A percentile compares a stretch with the other conserved stretches of the same genome.
phyloP scores from a whole-genome alignment of 2,888 invertebrate species.

The Camptogramma bilineatum region DNA sequence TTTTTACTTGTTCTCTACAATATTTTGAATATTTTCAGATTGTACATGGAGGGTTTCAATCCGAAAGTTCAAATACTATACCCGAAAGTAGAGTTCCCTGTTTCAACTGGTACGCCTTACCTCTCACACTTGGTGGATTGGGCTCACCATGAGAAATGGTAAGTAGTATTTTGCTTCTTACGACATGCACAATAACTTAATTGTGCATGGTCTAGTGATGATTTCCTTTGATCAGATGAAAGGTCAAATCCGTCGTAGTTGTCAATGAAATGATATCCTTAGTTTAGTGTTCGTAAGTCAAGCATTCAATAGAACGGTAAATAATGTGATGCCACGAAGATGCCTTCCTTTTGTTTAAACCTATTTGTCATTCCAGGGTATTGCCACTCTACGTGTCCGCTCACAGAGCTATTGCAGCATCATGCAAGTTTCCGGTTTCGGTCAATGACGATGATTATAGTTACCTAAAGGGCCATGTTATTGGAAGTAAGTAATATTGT shows the following conservation, averaged over 20 bases:
- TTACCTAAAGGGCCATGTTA: conserved; percentile 89
- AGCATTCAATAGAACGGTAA: too few species aligned
- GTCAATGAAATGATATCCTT: too few species aligned
- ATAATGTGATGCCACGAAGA: too few species aligned
- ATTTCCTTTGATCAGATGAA: neutral
- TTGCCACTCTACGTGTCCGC: conserved; percentile 27
- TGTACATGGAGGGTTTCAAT: conserved; percentile 90
- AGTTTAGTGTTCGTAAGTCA: too few species aligned
- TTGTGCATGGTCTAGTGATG: too few species aligned
- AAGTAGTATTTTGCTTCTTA: too few species aligned
- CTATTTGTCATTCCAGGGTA: conserved; percentile 5
- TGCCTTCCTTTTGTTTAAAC: neutral
- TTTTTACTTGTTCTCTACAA: neutral
- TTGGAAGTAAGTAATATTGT: conserved; percentile 87
- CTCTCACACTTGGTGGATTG: conserved; percentile 92
- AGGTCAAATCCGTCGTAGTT: too few species aligned
- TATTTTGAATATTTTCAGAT: conserved; percentile 66
- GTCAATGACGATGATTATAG: conserved; percentile 83
- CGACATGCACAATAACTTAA: too few species aligned
- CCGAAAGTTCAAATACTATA: conserved; percentile 89
- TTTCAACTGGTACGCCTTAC: conserved; percentile 92
- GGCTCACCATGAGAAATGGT: conserved; percentile 91
- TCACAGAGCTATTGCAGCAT: conserved; percentile 18
- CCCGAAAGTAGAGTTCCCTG: conserved; percentile 90
- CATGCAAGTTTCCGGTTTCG: conserved; percentile 22